These are phyloP conservation scores for Meloidogyne floridensis DNA, from an alignment of 1,140 invertebrate species.

Conservation along the genomic window DNA sequence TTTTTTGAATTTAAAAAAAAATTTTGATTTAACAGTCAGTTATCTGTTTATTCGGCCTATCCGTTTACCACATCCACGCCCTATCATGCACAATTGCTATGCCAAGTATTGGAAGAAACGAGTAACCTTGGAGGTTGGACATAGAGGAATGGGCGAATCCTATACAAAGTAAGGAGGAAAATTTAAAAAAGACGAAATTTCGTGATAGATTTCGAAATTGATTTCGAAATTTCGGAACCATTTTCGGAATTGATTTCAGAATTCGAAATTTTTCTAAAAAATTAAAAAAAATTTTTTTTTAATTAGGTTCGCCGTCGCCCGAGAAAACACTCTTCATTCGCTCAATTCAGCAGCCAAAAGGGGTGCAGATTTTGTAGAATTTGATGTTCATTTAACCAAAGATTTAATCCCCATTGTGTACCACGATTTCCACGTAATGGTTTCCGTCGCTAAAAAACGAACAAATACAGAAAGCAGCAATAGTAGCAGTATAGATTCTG, in stretches of 20 bases:
- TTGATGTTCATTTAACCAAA: constrained; percentile 65
- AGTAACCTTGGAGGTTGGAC: constrained; percentile 60
- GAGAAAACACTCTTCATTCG: constrained; percentile 64
- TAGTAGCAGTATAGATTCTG: background rate
- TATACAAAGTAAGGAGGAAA: constrained; percentile 58
- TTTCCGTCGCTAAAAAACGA: constrained; percentile 58
- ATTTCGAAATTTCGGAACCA: no score
- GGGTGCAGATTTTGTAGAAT: constrained; percentile 65
- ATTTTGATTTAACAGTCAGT: constrained; percentile 34
- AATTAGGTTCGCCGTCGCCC: constrained; percentile 50
- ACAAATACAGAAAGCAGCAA: background rate
- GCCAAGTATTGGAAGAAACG: constrained; percentile 65
- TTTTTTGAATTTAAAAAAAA: background rate
- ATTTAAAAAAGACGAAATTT: no score
- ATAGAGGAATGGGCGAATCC: constrained; percentile 64
- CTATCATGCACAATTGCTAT: constrained; percentile 54
- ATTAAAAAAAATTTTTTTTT: no score
- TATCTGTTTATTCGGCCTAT: constrained; percentile 59
- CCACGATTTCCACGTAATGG: constrained; percentile 65
- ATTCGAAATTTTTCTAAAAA: background rate
- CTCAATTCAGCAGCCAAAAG: constrained; percentile 61
- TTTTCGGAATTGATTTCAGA: no score
- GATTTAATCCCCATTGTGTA: constrained; percentile 56
- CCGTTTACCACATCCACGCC: constrained; percentile 29
- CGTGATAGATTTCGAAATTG: no score